Base-by-base conservation (phyloP, 1,140 invertebrate genomes). In the Copidosoma floridanum region DNA sequence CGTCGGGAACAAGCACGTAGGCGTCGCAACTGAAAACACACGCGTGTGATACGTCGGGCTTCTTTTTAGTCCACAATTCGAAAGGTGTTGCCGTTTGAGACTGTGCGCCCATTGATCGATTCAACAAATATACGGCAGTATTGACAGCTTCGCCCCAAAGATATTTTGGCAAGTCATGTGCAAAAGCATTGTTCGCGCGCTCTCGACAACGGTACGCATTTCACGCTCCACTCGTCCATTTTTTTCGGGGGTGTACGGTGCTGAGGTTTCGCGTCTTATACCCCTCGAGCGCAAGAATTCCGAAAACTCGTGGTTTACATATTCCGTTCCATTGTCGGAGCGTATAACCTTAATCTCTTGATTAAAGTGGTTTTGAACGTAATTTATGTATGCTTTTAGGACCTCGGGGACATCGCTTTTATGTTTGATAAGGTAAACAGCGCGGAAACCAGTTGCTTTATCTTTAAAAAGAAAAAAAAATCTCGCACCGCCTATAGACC, bases 381-480 rank as follows among this genome's bases (percentile, higher is more conserved):
- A 12, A 20, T 16, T 23, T 12, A 27, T 21, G 10, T 53, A 23
- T 20, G 35, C 16, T 43, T 48, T 52, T 35, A 57, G 24, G 6
- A 29, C 32, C 32, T 54, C 43, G 43, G 40, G 47, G 2, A 29
- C 12, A 12, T 61, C 58, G 57, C 16, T 64, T 68, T 80, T 81
- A 48, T 66, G 57, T 64, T 78, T 77, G 12, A 80, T 57, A 67
- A 80, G 69, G 68, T 72, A 74, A 61, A 77, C 71, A 67, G 61
- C 64, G 43, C 69, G 64, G 52, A 61, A 66, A 58, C 71, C 43
- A n/a, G 68, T 68, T 53, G 65, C 72, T 61, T 78, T 71, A 62
- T 79, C 73, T 55, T 68, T 71, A 14, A 78, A 75, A 3, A 71
- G 67, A 12, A 77, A 37, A 59, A 75, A 76, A 68, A 78, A 81